Percentiles rank a stretch among this genome's conserved stretches.
Conservation (phyloP, 1,140 invertebrate genomes). For the Formica exsecta region DNA sequence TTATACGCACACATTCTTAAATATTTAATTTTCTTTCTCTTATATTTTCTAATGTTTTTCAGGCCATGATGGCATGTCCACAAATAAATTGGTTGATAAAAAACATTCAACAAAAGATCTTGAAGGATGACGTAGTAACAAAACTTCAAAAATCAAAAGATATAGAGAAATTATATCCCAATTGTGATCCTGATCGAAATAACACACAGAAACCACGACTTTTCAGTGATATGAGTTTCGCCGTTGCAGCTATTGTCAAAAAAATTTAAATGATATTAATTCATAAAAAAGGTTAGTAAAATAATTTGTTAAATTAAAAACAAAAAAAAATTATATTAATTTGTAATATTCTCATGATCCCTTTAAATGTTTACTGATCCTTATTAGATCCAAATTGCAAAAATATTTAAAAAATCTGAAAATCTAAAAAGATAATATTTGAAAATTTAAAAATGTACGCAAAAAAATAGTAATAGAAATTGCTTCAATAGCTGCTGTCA, state of each 20-base stretch:
- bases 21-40: background rate
- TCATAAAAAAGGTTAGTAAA: background rate
- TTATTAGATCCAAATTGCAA: background rate
- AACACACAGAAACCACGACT: slow-evolving; percentile 5
- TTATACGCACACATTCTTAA: background rate
- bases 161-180: slow-evolving; percentile 40
- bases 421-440: background rate
- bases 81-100: slow-evolving; percentile 32
- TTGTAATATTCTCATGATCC: background rate
- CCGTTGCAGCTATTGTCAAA: slow-evolving; percentile 34
- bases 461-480: background rate
- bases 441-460: background rate
- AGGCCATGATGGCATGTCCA: slow-evolving; percentile 28
- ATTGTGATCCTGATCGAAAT: slow-evolving; percentile 20
- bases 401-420: background rate
- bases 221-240: slow-evolving; percentile 41
- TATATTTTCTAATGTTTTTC: slow-evolving; percentile 4
- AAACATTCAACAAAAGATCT: slow-evolving; percentile 43
- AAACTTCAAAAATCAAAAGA: slow-evolving; percentile 39
- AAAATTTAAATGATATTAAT: slow-evolving; percentile 14
- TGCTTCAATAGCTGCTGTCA: background rate
- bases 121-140: background rate
- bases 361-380: background rate
- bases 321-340: background rate
- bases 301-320: background rate